phyloP scores from a whole-genome alignment of 2,888 invertebrate genomes.

The Pollenia labialis region DNA sequence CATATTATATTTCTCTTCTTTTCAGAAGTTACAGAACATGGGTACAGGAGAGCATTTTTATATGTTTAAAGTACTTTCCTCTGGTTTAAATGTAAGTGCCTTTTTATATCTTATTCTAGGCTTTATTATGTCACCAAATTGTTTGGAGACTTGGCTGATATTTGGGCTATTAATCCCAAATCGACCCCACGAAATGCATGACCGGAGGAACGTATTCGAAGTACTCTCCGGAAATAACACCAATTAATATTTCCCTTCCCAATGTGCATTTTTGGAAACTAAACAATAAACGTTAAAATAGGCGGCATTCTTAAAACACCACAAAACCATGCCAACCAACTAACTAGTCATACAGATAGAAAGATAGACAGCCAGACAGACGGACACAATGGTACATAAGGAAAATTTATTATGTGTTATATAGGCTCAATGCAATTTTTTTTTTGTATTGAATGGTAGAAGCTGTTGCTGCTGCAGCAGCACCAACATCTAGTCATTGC shows the following conservation, averaged over 20 bases:
- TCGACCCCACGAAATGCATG: no score
- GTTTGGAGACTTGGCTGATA: no score
- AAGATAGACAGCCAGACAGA: constrained; percentile 32
- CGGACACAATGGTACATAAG: constrained; percentile 54
- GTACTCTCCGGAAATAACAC: no score
- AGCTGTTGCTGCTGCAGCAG: constrained; percentile 31
- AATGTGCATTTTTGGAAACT: constrained; percentile 21
- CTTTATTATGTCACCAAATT: no score
- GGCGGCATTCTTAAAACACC: constrained; percentile 64
- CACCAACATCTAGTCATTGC: constrained; percentile 29
- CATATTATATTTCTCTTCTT: no score
- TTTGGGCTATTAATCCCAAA: no score
- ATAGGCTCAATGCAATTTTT: constrained; percentile 51
- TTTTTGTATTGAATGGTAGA: background rate
- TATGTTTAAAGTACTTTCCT: no score
- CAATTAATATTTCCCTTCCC: background rate
- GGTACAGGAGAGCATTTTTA: no score
- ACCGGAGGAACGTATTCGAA: no score
- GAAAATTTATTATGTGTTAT: constrained; percentile 71
- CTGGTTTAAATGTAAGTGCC: no score
- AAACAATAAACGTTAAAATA: constrained; percentile 17
- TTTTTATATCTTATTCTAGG: no score
- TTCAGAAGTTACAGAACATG: no score
- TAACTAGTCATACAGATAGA: constrained; percentile 40
- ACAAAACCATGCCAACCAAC: constrained; percentile 47